Evolutionary conservation across 1,140 invertebrate species (phyloP).

Genomic region (Brachionus calyciflorus): DNA sequence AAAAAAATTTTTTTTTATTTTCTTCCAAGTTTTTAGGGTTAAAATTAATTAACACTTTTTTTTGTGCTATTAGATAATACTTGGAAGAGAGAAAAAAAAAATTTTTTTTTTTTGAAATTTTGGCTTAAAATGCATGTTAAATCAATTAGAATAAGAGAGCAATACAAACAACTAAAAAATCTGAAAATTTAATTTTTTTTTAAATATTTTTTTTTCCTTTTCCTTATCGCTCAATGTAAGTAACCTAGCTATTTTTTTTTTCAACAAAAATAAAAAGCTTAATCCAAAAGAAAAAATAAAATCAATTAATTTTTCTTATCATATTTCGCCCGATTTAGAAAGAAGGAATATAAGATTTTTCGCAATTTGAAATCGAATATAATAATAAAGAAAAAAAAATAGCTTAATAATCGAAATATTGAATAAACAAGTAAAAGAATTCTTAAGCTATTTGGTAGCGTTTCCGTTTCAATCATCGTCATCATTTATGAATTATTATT

Average conservation of each 20-base stretch:
- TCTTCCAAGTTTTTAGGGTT: neutral
- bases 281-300: neutral
- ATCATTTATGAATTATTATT: constrained; percentile 16
- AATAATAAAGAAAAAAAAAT: neutral
- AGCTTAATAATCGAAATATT: constrained; percentile 39
- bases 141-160: constrained; percentile 38
- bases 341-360: too few species aligned
- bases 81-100: neutral
- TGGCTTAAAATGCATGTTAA: constrained; percentile 26
- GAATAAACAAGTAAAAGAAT: constrained; percentile 36
- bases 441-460: neutral
- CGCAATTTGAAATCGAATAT: constrained; percentile 40
- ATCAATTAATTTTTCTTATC: constrained; percentile 42
- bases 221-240: neutral
- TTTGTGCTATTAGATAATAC: constrained; percentile 13
- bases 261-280: neutral
- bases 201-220: neutral
- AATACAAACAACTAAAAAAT: neutral
- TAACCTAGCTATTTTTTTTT: neutral
- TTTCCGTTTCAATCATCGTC: constrained; percentile 42
- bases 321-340: constrained; percentile 27
- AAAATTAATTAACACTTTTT: constrained; percentile 7
- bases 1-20: neutral
- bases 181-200: constrained; percentile 39
- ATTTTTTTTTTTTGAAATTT: constrained; percentile 22